Conservation (phyloP, 2,888 invertebrate species). For the Pheosia gnoma region DNA sequence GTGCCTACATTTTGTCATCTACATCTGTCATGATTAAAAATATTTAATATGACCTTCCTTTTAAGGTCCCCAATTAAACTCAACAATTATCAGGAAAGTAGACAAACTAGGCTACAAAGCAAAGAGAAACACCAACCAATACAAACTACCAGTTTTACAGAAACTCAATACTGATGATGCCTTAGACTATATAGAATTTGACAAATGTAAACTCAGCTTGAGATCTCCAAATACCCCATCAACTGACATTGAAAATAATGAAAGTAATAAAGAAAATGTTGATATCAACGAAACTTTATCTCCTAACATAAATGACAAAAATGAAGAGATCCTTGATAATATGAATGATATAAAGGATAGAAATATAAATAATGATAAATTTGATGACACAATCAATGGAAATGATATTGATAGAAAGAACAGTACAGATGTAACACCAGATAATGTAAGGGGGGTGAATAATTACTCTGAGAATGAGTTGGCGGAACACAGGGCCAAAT, state of each 20-base stretch:
- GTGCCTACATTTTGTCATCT: background rate
- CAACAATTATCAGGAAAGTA: conserved; percentile 47
- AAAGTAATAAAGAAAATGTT: conserved; percentile 40
- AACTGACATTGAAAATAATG: conserved; percentile 26
- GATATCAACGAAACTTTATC: conserved; percentile 19
- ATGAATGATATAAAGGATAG: conserved; percentile 13
- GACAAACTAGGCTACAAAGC: conserved; percentile 54
- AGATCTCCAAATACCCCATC: conserved; percentile 48
- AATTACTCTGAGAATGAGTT: conserved; percentile 70
- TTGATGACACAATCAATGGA: conserved; percentile 33
- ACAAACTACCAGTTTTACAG: conserved; percentile 48
- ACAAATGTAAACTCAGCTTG: conserved; percentile 72
- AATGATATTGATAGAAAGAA: conserved; percentile 22
- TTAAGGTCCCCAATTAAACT: conserved; percentile 40
- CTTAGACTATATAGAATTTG: conserved; percentile 64
- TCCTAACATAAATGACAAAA: conserved; percentile 4
- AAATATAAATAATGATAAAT: conserved; percentile 25
- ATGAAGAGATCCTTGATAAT: conserved; percentile 13
- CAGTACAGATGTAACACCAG: conserved; percentile 51
- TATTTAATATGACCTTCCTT: too few relatives aligned
- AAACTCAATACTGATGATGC: conserved; percentile 62
- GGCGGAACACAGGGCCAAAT: conserved; percentile 76
- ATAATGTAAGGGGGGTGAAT: conserved; percentile 63
- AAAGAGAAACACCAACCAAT: conserved; percentile 30
- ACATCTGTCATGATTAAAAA: background rate